Evolutionary conservation across 2,113 vertebrate genomes (phyloP), one percentile per base, ranked within the genome.

Genomic region (Eptesicus fuscus): DNA sequence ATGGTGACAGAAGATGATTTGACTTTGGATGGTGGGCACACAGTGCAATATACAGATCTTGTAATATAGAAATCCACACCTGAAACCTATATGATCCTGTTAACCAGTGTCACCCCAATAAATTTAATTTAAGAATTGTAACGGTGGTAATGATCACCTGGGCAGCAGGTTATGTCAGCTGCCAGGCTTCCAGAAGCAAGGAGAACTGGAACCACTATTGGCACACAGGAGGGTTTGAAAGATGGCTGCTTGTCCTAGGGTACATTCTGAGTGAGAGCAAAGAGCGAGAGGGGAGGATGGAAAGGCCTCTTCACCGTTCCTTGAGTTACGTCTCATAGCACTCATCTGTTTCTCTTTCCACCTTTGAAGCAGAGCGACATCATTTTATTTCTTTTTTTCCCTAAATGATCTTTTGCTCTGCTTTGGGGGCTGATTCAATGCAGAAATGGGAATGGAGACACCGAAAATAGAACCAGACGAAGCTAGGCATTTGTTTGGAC

Each of bases 211-310:
- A 53, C 12, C n/a, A 5, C 5, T 6, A 4, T 20, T 40, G 9
- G 51, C n/a, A 44, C 22, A 0, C 4, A 14, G 30, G 20, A 40
- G 14, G 71, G 2, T 40, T 25, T 5, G 2, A 28, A 28, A 86
- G 56, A 53, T 93, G 95, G 94, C 95, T 95, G 67, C 96, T 92
- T 95, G 97, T 93, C 96, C 96, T 18, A 73, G 88, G 20, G 32
- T 4, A 0, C 9, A 0, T 7, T 25, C 44, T 77, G 37, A 70
- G 25, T 44, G 67, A 77, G 95, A 85, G 78, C 88, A 95, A 71
- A 92, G 35, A 4, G 80, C 91, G 96, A 90, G 94, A 90, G 77
- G 94, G 90, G 70, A 92, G 92, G 51, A 37, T 86, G 96, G 97
- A 93, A 93, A 95, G 96, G 84, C 5, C 96, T n/a, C 56, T 89